Conservation (phyloP, 2,888 invertebrate species). For the Microctonus hyperodae region DNA sequence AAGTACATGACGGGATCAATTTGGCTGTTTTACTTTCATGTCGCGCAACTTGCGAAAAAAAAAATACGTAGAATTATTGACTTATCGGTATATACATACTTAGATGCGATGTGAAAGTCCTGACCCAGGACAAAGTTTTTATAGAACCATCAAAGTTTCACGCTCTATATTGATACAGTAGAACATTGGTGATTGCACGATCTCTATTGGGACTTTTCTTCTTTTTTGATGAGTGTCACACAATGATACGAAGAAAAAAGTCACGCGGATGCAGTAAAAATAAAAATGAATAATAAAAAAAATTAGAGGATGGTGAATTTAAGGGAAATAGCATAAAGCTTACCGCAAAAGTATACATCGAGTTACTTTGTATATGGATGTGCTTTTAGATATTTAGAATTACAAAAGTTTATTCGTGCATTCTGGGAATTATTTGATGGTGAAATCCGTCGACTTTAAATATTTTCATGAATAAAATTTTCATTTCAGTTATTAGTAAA, state of each 20-base stretch:
- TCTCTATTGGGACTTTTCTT: conserved; percentile 1
- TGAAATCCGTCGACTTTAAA: neutral
- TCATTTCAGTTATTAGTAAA: too few species aligned
- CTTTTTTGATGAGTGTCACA: conserved; percentile 4
- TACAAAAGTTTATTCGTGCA: neutral
- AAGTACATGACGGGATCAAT: neutral
- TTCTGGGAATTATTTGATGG: neutral
- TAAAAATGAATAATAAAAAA: conserved; percentile 8
- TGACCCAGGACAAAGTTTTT: conserved; percentile 29
- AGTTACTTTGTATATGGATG: neutral
- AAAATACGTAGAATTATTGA: neutral
- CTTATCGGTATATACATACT: conserved; percentile 9
- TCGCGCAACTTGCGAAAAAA: conserved; percentile 2
- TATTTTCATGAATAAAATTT: neutral
- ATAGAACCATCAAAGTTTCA: conserved; percentile 29
- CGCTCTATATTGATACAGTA: conserved; percentile 21
- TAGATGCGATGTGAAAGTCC: conserved; percentile 3
- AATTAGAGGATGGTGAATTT: neutral
- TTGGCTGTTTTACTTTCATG: conserved; percentile 4
- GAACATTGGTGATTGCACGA: conserved; percentile 30
- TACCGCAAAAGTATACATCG: neutral
- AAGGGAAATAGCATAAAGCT: neutral
- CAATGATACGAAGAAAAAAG: conserved; percentile 15
- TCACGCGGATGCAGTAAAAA: too few species aligned
- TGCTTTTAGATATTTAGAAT: neutral